A percentile compares a stretch with the other conserved stretches of the same genome.
Evolutionary conservation across 2,888 invertebrate species (phyloP).

Genomic region (Calameuta filiformis): DNA sequence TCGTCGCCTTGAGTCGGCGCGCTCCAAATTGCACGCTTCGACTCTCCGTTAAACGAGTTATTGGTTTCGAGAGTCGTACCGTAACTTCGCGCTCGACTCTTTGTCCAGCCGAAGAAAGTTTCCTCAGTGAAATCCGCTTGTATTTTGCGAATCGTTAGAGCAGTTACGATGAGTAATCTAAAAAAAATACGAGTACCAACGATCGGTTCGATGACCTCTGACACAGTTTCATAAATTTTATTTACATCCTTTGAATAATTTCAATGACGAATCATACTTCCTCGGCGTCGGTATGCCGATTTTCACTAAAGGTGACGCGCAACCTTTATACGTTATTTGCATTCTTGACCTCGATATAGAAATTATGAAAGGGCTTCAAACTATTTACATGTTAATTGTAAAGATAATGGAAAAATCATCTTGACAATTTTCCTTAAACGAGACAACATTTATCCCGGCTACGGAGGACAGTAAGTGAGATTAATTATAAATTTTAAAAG

Average conservation of each 20-base stretch:
- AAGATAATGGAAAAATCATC: neutral
- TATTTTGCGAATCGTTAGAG: neutral
- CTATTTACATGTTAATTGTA: neutral
- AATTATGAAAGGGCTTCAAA: neutral
- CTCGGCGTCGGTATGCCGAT: neutral
- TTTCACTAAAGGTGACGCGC: neutral
- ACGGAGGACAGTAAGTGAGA: neutral
- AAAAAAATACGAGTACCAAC: neutral
- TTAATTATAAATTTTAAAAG: neutral
- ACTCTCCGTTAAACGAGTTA: neutral
- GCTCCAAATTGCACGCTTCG: slow-evolving; percentile 4
- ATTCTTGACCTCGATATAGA: neutral
- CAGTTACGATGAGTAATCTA: neutral
- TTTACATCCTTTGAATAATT: neutral
- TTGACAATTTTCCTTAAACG: neutral
- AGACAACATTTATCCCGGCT: neutral
- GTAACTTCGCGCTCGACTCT: neutral
- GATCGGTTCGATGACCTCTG: slow-evolving; percentile 15
- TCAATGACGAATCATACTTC: neutral
- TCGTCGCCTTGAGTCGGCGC: neutral
- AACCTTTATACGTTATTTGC: neutral
- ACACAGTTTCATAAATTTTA: slow-evolving; percentile 19
- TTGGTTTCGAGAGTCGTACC: neutral
- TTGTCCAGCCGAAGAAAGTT: neutral
- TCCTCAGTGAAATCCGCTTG: neutral